phyloP scores from a whole-genome alignment of 2,888 invertebrate genomes.

The Pomacea canaliculata region DNA sequence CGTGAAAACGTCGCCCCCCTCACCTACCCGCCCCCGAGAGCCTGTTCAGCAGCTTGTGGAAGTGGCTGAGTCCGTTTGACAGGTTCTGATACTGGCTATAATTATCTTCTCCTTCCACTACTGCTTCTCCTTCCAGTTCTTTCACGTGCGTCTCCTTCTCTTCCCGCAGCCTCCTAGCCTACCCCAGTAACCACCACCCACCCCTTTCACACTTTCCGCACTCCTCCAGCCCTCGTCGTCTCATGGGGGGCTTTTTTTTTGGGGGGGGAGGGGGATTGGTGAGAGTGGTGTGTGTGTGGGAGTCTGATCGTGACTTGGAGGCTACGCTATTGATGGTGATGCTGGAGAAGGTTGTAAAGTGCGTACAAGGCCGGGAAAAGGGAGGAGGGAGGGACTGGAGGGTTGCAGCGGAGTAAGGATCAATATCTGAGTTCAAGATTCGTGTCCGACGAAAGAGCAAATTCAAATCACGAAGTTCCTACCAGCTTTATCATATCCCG shows the following conservation, averaged over 20 bases:
- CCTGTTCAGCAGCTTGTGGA: too few species aligned
- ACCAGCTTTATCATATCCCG: too few species aligned
- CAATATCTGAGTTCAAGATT: neutral
- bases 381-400: neutral
- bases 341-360: neutral
- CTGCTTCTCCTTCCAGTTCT: neutral
- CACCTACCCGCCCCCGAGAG: too few species aligned
- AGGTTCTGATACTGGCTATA: neutral
- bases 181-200: too few species aligned
- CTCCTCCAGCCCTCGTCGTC: neutral
- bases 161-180: neutral
- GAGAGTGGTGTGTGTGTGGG: too few species aligned
- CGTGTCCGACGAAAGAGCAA: too few species aligned
- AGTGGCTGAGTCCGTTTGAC: too few species aligned
- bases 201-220: too few species aligned
- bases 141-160: neutral
- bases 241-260: neutral
- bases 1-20: too few species aligned
- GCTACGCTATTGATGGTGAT: too few species aligned
- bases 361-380: neutral
- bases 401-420: neutral
- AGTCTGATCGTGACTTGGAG: too few species aligned
- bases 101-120: neutral
- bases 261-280: neutral
- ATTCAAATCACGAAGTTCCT: too few species aligned